Percentiles rank a stretch among this genome's conserved stretches.
phyloP scores from a whole-genome alignment of 30 jellyfish, hydroid and myxozoan species.

The Aurelia aurita complex sp. Pacific region DNA sequence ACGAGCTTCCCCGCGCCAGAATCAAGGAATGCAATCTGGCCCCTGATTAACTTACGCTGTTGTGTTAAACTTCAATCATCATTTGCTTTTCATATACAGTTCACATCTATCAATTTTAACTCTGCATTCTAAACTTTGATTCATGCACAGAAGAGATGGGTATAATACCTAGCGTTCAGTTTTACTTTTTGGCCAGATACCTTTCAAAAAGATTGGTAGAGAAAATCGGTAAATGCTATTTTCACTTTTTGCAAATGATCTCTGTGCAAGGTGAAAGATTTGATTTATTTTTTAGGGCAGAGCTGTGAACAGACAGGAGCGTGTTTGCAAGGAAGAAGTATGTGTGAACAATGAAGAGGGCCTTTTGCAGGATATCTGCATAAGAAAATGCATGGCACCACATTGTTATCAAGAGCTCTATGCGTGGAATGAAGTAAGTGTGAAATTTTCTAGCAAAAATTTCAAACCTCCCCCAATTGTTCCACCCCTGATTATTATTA shows the following conservation, averaged over 20 bases:
- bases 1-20: no score
- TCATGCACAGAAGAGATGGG: background rate
- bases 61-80: no score
- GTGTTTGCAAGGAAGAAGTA: conserved; percentile 40
- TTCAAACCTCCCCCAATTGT: no score
- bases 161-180: no score
- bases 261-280: background rate
- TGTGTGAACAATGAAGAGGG: conserved; percentile 31
- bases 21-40: no score
- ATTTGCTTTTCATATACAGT: no score
- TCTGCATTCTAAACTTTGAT: background rate
- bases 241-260: background rate
- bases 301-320: conserved; percentile 70
- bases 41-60: no score
- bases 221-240: no score
- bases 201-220: no score
- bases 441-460: background rate
- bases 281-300: conserved; percentile 19
- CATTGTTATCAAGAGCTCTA: conserved; percentile 80
- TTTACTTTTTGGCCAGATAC: no score
- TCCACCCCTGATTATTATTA: no score
- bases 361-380: conserved; percentile 55
- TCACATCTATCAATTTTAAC: no score
- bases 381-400: conserved; percentile 85
- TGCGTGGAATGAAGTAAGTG: conserved; percentile 92